Conservation (phyloP, 1,140 invertebrate species). For the Pseudomyrmex flavicornis region DNA sequence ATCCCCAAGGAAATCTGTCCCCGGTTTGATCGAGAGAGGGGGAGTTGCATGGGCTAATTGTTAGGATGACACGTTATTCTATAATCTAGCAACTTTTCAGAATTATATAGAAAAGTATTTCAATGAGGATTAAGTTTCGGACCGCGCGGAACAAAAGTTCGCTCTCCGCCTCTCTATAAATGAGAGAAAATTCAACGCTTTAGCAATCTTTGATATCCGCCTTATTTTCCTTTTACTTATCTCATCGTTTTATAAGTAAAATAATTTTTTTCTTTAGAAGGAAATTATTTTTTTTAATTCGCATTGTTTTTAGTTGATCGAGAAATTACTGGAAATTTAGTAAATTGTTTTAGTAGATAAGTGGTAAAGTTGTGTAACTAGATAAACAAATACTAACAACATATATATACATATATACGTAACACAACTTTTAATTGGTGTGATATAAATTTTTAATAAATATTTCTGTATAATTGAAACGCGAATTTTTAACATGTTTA, state of each 20-base stretch:
- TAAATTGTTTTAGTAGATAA: too few species aligned
- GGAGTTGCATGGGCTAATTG: constrained; percentile 57
- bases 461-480: too few species aligned
- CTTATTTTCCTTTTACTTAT: background rate
- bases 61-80: constrained; percentile 41
- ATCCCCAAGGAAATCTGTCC: constrained; percentile 76
- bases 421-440: too few species aligned
- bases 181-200: background rate
- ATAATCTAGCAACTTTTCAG: constrained; percentile 34
- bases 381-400: too few species aligned
- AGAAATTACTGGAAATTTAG: too few species aligned
- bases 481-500: too few species aligned
- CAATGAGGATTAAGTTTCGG: background rate
- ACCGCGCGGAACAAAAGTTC: constrained; percentile 15
- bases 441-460: too few species aligned
- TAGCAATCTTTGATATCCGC: constrained; percentile 3
- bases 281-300: background rate
- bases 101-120: constrained; percentile 49
- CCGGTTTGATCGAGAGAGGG: constrained; percentile 30
- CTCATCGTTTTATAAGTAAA: background rate
- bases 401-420: too few species aligned
- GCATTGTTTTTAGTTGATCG: too few species aligned
- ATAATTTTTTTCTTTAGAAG: background rate
- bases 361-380: too few species aligned
- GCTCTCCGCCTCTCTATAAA: background rate